These are phyloP conservation scores for Pseudochromis fuscus DNA, from an alignment of 2,797 vertebrate species.

Conservation along the genomic window DNA sequence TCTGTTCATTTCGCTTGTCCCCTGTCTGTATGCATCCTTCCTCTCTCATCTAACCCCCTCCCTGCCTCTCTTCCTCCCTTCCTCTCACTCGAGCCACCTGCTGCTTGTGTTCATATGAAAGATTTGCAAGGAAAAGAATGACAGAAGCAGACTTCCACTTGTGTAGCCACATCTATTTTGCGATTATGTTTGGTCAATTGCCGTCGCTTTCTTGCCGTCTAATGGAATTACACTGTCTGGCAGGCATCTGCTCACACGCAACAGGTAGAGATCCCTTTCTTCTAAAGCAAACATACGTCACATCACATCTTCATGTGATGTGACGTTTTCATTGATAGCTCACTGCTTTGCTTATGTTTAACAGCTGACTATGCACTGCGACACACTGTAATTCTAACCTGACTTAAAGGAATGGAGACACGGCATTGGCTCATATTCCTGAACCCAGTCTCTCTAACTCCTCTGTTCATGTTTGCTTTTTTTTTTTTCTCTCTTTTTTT, in stretches of 20 bases:
- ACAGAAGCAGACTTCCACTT: slow-evolving; percentile 57
- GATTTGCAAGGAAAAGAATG: slow-evolving; percentile 48
- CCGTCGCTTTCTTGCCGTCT: slow-evolving; percentile 34
- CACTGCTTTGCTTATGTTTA: slow-evolving; percentile 50
- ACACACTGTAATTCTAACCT: slow-evolving; percentile 55
- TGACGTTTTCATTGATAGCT: slow-evolving; percentile 24
- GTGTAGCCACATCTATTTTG: slow-evolving; percentile 49
- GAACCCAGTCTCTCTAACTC: slow-evolving; percentile 33
- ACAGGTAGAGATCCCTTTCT: slow-evolving; percentile 82
- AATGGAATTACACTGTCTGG: slow-evolving; percentile 66
- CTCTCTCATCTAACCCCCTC: slow-evolving; percentile 17
- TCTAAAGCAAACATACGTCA: slow-evolving; percentile 44
- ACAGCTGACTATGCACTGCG: slow-evolving; percentile 67
- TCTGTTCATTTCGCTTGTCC: slow-evolving; percentile 31
- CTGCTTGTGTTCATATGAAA: slow-evolving; percentile 69
- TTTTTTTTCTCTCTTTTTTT: slow-evolving; percentile 51
- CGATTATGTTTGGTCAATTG: slow-evolving; percentile 53
- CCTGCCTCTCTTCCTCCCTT: not conserved
- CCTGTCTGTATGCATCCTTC: slow-evolving; percentile 45
- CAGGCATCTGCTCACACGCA: slow-evolving; percentile 74
- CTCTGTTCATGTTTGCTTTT: slow-evolving; percentile 47
- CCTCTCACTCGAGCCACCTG: slow-evolving; percentile 73
- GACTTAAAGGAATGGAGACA: slow-evolving; percentile 47
- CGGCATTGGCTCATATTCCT: slow-evolving; percentile 36
- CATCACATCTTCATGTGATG: slow-evolving; percentile 37